Conservation (phyloP, 2,888 invertebrate species). For the Amphipyra berbera region DNA sequence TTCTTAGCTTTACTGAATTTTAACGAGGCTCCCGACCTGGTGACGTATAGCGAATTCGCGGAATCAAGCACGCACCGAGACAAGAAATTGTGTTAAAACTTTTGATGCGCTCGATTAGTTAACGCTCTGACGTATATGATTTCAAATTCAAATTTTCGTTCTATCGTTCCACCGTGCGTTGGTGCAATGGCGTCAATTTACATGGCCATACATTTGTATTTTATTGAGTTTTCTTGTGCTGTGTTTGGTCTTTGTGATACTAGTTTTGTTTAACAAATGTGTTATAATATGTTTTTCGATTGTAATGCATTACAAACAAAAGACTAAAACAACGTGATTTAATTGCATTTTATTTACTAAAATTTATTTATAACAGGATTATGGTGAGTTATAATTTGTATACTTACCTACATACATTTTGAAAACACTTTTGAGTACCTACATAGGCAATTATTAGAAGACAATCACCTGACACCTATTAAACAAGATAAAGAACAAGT, state of each 20-base stretch:
- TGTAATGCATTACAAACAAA: neutral
- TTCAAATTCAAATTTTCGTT: conserved; percentile 45
- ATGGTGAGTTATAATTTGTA: no score
- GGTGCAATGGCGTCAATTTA: conserved; percentile 33
- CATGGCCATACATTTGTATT: conserved; percentile 27
- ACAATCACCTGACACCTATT: no score
- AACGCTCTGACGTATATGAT: conserved; percentile 46
- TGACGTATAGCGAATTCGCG: conserved; percentile 40
- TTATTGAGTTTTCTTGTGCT: conserved; percentile 22
- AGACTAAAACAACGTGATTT: neutral
- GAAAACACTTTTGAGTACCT: no score
- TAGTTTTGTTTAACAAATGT: conserved; percentile 24
- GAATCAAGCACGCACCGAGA: conserved; percentile 54
- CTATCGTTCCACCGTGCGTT: conserved; percentile 8
- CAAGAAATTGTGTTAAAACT: conserved; percentile 66
- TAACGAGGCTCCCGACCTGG: conserved; percentile 60
- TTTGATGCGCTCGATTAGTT: conserved; percentile 59
- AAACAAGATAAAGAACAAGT: no score
- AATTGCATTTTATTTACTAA: neutral
- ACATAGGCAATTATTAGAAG: no score
- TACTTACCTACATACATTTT: no score
- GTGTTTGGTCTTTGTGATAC: conserved; percentile 33
- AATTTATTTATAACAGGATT: neutral
- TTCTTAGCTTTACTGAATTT: conserved; percentile 75
- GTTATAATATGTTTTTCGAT: conserved; percentile 3